Percentiles rank a stretch among this genome's conserved stretches.
Evolutionary conservation across 2,797 vertebrate genomes (phyloP).

Genomic region (Novumbra hubbsi): DNA sequence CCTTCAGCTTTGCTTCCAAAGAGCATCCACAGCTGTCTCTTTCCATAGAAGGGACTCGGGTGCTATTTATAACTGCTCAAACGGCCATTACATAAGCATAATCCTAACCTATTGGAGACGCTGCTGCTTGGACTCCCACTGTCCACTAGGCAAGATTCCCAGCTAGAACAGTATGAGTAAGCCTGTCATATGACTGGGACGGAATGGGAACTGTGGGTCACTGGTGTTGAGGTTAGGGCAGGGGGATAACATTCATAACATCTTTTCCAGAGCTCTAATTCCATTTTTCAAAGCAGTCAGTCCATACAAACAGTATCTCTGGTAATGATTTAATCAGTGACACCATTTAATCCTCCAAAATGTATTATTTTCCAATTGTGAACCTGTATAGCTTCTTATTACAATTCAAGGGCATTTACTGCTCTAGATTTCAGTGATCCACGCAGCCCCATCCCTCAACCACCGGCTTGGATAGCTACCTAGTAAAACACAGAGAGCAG

Average conservation of each 20-base stretch:
- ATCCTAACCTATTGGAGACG: conserved; percentile 59
- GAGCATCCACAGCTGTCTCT: conserved; percentile 43
- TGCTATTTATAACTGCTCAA: conserved; percentile 69
- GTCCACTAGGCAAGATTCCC: conserved; percentile 25
- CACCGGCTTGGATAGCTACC: not conserved
- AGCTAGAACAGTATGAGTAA: conserved; percentile 22
- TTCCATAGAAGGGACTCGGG: conserved; percentile 26
- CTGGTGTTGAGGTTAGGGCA: not conserved
- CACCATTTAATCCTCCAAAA: not conserved
- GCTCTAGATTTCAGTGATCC: not conserved
- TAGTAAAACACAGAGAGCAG: not conserved
- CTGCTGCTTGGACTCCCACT: conserved; percentile 35
- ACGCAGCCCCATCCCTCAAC: not conserved
- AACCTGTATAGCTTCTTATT: not conserved
- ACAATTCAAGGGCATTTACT: not conserved
- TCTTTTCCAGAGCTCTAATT: not conserved
- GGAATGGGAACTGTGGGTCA: conserved; percentile 33
- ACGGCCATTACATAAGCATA: conserved; percentile 72
- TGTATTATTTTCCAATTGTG: not conserved
- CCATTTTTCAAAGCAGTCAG: not conserved
- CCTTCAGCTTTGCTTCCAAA: conserved; percentile 19
- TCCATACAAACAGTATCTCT: not conserved
- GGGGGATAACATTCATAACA: conserved; percentile 5
- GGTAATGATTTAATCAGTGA: not conserved
- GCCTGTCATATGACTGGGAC: conserved; percentile 8